Conservation (phyloP, 2,797 vertebrate species). For the Microchirus variegatus region DNA sequence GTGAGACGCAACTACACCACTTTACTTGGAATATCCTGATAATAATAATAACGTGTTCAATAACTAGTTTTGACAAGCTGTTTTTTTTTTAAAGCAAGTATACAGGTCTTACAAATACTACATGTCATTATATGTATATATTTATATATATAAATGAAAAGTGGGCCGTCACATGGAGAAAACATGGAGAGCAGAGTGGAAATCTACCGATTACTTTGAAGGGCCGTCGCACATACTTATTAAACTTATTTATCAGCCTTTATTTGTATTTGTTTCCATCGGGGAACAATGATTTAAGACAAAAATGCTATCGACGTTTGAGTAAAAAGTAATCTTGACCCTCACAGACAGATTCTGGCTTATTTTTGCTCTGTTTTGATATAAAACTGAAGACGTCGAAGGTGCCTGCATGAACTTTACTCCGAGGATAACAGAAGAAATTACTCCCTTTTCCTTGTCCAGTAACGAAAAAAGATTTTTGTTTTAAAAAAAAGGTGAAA, state of each 20-base stretch:
- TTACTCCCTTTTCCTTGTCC: neutral
- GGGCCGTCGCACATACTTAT: conserved; percentile 21
- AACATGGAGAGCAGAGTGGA: conserved; percentile 16
- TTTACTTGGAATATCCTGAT: conserved; percentile 39
- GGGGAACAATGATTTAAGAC: conserved; percentile 11
- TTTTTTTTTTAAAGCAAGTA: conserved; percentile 49
- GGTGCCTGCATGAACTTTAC: too few relatives aligned
- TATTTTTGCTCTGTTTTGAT: too few relatives aligned
- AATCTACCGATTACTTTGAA: conserved; percentile 15
- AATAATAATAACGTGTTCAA: conserved; percentile 43
- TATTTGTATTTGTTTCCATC: conserved; percentile 7
- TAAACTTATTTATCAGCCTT: conserved; percentile 19
- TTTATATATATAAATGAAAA: conserved; percentile 39
- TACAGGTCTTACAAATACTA: conserved; percentile 70
- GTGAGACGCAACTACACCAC: conserved; percentile 57
- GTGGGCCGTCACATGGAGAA: conserved; percentile 8
- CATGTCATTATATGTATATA: conserved; percentile 14
- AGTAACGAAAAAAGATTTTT: conserved; percentile 1
- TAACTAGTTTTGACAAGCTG: conserved; percentile 51
- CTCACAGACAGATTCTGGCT: conserved; percentile 1
- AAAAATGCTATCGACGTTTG: conserved; percentile 6
- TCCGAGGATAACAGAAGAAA: neutral
- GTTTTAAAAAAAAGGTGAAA: neutral
- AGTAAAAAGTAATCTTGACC: conserved; percentile 19
- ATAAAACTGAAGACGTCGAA: too few relatives aligned